A percentile compares a stretch with the other conserved stretches of the same genome.
phyloP scores from a whole-genome alignment of 2,797 vertebrate genomes.

The Schizothorax lantsangensis region DNA sequence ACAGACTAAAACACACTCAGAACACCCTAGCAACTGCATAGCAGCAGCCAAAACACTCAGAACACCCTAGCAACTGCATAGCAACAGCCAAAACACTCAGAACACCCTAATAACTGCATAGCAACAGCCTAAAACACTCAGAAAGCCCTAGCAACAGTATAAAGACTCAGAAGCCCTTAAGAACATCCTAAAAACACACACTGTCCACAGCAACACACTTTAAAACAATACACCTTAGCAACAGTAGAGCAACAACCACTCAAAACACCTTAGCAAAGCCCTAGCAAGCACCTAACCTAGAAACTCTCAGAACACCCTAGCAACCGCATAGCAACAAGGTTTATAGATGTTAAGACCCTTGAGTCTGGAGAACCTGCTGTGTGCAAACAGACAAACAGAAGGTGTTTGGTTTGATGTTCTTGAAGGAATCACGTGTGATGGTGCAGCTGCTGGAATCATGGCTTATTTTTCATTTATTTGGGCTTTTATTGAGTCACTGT shows the following conservation, averaged over 20 bases:
- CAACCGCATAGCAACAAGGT: background rate
- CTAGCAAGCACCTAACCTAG: background rate
- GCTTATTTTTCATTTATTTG: conserved; percentile 55
- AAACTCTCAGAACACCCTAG: background rate
- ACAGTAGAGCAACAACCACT: background rate
- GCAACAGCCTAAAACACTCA: background rate
- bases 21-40: background rate
- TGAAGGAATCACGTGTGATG: background rate
- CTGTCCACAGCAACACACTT: background rate
- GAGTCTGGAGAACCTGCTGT: background rate
- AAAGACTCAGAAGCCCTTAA: background rate
- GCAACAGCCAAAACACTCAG: background rate
- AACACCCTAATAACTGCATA: background rate
- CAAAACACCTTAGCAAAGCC: background rate
- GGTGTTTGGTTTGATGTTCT: background rate
- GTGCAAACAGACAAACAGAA: conserved; percentile 6
- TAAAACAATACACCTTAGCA: background rate
- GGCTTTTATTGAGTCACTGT: conserved; percentile 50
- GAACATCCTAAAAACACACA: background rate
- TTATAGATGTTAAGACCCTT: background rate
- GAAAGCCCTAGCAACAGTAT: background rate
- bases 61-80: background rate
- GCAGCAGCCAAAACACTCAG: background rate
- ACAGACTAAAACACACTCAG: background rate
- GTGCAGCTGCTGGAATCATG: conserved; percentile 25